Evolutionary conservation across 2,797 vertebrate genomes (phyloP).

Genomic region (Acanthis flammea): DNA sequence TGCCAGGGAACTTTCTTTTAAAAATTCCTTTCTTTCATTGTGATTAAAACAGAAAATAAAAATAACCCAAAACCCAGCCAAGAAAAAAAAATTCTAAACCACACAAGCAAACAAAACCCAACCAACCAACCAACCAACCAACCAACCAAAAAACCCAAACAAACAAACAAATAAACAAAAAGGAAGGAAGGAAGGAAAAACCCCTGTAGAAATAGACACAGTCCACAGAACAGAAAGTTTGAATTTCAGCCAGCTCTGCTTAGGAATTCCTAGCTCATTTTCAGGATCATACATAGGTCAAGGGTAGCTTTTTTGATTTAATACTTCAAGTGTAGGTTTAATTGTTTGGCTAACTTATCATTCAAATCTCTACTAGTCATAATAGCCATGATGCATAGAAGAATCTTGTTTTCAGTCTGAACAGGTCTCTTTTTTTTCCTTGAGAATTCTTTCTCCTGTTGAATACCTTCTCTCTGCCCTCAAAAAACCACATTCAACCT

Average conservation of each 20-base stretch:
- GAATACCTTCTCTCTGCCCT: neutral
- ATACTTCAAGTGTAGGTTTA: neutral
- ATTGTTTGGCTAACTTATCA: neutral
- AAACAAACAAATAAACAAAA: neutral
- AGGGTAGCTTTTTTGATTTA: neutral
- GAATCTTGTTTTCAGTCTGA: neutral
- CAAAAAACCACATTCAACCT: neutral
- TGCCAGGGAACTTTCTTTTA: neutral
- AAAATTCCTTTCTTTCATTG: neutral
- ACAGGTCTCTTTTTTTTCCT: neutral
- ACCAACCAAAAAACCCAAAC: neutral
- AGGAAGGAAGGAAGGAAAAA: neutral
- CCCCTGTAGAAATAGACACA: neutral
- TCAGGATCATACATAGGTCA: neutral
- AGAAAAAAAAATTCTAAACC: neutral
- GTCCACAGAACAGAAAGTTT: neutral
- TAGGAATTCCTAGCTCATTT: neutral
- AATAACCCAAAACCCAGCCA: neutral
- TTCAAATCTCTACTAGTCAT: neutral
- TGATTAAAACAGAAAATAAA: neutral
- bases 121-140: neutral
- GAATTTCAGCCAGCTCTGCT: neutral
- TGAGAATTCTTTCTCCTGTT: neutral
- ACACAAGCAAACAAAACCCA: neutral
- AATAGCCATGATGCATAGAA: neutral